These are phyloP conservation scores for Danio kyathit DNA, from an alignment of 2,797 vertebrate species.

Conservation along the genomic window DNA sequence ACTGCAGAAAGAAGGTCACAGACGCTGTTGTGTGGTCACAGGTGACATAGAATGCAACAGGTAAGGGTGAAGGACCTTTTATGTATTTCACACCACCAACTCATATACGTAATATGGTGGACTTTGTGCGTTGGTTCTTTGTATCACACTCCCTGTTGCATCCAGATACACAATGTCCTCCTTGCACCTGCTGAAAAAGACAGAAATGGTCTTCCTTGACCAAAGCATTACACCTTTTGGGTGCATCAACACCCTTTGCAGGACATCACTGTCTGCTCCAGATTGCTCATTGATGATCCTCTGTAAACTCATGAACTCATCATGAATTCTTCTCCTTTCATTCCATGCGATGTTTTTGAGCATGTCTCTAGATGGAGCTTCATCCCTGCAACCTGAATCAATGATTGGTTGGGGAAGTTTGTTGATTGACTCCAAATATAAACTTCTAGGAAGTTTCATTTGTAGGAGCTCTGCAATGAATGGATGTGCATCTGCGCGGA, in stretches of 20 bases:
- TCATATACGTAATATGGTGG: background rate
- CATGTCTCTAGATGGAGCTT: background rate
- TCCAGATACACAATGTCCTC: background rate
- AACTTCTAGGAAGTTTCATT: background rate
- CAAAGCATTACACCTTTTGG: background rate
- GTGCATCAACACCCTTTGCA: background rate
- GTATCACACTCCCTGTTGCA: background rate
- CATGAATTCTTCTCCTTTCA: background rate
- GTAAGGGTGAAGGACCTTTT: background rate
- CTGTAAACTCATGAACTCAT: background rate
- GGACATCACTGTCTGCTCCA: background rate
- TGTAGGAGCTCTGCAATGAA: background rate
- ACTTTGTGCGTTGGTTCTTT: background rate
- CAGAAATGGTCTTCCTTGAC: background rate
- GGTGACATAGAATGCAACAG: background rate
- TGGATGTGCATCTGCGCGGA: background rate
- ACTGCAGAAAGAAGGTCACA: background rate
- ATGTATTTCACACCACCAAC: background rate
- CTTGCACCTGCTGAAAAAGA: background rate
- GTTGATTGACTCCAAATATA: background rate
- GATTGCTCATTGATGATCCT: background rate
- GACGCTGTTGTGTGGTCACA: slow-evolving; percentile 1
- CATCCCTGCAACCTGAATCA: background rate
- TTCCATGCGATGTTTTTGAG: background rate
- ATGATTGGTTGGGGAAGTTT: background rate